Evolutionary conservation across 2,888 invertebrate genomes (phyloP).

Genomic region (Eupithecia exiguata): DNA sequence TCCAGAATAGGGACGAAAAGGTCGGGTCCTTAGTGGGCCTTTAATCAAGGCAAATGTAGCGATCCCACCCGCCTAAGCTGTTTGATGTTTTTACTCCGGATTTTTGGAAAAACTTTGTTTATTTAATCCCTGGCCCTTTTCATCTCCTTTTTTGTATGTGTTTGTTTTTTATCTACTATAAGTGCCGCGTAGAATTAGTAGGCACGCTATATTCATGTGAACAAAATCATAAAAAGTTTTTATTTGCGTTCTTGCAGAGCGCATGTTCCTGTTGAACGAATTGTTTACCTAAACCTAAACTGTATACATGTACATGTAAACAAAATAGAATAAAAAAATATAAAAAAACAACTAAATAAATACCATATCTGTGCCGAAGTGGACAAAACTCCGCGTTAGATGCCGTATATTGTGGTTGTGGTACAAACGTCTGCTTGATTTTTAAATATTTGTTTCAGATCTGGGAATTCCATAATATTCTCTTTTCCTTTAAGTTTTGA

Average conservation of each 20-base stretch:
- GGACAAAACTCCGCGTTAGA: too few relatives aligned
- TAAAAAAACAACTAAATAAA: too few relatives aligned
- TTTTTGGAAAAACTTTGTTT: slow-evolving; percentile 71
- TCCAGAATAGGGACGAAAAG: slow-evolving; percentile 51
- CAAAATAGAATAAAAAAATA: too few relatives aligned
- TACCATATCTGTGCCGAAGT: too few relatives aligned
- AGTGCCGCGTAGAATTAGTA: not conserved
- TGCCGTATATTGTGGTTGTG: too few relatives aligned
- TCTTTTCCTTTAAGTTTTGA: too few relatives aligned
- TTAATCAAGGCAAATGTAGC: slow-evolving; percentile 74
- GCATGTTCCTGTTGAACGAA: too few relatives aligned
- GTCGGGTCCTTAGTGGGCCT: slow-evolving; percentile 62
- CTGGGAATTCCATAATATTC: not conserved
- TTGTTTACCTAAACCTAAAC: too few relatives aligned
- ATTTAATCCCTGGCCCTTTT: slow-evolving; percentile 60
- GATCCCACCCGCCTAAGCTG: slow-evolving; percentile 61
- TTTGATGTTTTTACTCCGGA: slow-evolving; percentile 74
- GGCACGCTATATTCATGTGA: not conserved
- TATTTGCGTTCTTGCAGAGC: too few relatives aligned
- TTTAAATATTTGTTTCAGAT: not conserved
- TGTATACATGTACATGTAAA: too few relatives aligned
- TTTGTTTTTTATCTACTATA: not conserved
- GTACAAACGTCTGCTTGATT: too few relatives aligned
- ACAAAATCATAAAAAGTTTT: not conserved
- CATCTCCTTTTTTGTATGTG: slow-evolving; percentile 30